Evolutionary conservation across 2,888 invertebrate genomes (phyloP).

Genomic region (Malachius bipustulatus): DNA sequence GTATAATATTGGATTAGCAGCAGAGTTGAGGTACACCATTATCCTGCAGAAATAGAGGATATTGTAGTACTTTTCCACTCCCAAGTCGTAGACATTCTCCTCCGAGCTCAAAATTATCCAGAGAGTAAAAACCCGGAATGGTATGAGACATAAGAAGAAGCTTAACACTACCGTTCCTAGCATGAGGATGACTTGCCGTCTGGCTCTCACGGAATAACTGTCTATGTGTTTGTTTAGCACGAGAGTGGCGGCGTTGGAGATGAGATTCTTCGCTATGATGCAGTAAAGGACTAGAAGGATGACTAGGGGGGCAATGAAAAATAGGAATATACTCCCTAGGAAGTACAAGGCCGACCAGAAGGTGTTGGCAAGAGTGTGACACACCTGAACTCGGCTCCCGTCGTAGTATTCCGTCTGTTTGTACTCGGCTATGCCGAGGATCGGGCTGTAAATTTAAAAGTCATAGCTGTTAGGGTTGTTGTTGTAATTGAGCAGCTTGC

Average conservation of each 20-base stretch:
- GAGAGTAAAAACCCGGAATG: conserved; percentile 69
- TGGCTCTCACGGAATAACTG: conserved; percentile 56
- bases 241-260: conserved; percentile 54
- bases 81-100: conserved; percentile 54
- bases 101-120: conserved; percentile 71
- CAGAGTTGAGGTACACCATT: conserved; percentile 81
- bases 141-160: conserved; percentile 80
- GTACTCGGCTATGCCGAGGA: conserved; percentile 65
- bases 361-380: conserved; percentile 66
- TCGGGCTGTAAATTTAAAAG: conserved; percentile 60
- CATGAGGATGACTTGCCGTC: conserved; percentile 78
- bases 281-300: conserved; percentile 71
- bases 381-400: conserved; percentile 58
- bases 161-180: conserved; percentile 74
- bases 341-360: conserved; percentile 69
- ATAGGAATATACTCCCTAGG: conserved; percentile 63
- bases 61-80: conserved; percentile 68
- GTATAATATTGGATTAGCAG: conserved; percentile 83
- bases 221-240: conserved; percentile 61
- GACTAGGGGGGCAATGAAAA: conserved; percentile 70
- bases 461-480: conserved; percentile 14
- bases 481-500: not conserved
- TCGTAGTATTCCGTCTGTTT: conserved; percentile 55
- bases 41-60: conserved; percentile 73
- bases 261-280: conserved; percentile 71